These are phyloP conservation scores for Caenorhabditis afra DNA, from an alignment of 2,888 invertebrate genomes.

Conservation along the genomic window DNA sequence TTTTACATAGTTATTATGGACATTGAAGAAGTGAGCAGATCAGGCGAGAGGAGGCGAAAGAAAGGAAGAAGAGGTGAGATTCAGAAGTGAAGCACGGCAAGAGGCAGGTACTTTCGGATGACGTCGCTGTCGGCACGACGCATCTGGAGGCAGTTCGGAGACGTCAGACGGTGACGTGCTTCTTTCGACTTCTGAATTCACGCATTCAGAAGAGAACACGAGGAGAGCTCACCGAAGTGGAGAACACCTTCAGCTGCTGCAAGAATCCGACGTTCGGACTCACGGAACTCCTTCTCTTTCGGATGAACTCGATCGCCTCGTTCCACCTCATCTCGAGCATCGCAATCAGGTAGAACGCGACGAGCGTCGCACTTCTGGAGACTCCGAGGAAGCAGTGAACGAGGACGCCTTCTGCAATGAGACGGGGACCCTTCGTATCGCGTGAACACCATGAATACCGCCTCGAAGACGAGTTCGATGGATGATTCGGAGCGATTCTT, in stretches of 20 bases:
- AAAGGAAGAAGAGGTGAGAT: conserved; percentile 3
- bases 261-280: conserved; percentile 78
- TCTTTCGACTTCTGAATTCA: conserved; percentile 26
- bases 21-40: conserved; percentile 17
- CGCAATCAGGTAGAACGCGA: conserved; percentile 72
- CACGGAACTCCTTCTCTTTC: conserved; percentile 59
- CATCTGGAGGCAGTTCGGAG: conserved; percentile 21
- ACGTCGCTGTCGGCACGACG: conserved; percentile 36
- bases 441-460: conserved; percentile 21
- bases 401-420: conserved; percentile 74
- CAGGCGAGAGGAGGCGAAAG: not conserved
- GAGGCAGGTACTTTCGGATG: conserved; percentile 52
- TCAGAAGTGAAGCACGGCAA: conserved; percentile 45
- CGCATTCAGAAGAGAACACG: not conserved
- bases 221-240: conserved; percentile 59
- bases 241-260: conserved; percentile 73
- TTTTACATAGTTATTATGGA: conserved; percentile 6
- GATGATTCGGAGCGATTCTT: conserved; percentile 37
- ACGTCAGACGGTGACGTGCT: conserved; percentile 9
- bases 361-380: conserved; percentile 73
- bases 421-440: no score
- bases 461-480: conserved; percentile 28
- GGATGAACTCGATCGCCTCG: conserved; percentile 68
- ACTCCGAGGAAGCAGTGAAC: conserved; percentile 77
- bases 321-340: conserved; percentile 58